Evolutionary conservation across 30 jellyfish, hydroid and myxozoan species (phyloP).

Genomic region (Calvadosia cruxmelitensis): DNA sequence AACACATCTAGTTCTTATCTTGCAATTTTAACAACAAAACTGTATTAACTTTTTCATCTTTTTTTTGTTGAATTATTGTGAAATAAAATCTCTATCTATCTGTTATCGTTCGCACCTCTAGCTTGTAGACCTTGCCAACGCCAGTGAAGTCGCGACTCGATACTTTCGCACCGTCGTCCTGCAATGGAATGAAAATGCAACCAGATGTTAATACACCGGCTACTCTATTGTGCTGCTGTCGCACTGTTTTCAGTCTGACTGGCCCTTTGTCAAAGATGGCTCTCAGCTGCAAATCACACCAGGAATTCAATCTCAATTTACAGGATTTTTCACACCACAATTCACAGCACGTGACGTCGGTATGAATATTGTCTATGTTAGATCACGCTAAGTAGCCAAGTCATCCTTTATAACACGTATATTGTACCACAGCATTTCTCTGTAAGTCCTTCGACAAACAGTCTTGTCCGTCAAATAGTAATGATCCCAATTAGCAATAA

Average conservation of each 20-base stretch:
- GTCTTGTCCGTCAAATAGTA: too few species aligned
- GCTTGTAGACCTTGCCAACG: conserved; percentile 56
- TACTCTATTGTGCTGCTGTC: neutral
- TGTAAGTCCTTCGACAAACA: too few species aligned
- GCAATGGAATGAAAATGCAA: neutral
- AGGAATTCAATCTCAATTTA: neutral
- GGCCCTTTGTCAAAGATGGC: neutral
- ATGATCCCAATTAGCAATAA: too few species aligned
- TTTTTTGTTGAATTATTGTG: too few species aligned
- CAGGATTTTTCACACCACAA: neutral
- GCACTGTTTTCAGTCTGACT: neutral
- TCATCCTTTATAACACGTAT: too few species aligned
- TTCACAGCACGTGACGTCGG: neutral
- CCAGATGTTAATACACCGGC: neutral
- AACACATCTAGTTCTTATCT: too few species aligned
- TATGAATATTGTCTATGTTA: neutral
- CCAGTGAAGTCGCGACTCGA: conserved; percentile 41
- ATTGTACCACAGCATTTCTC: too few species aligned
- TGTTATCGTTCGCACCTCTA: too few species aligned
- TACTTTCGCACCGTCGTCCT: conserved; percentile 46
- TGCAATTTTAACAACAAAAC: too few species aligned
- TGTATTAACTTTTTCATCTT: too few species aligned
- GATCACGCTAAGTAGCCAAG: too few species aligned
- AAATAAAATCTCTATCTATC: too few species aligned
- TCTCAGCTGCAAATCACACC: neutral